Conservation (phyloP, 2,888 invertebrate genomes). For the Leptinotarsa haldemani region DNA sequence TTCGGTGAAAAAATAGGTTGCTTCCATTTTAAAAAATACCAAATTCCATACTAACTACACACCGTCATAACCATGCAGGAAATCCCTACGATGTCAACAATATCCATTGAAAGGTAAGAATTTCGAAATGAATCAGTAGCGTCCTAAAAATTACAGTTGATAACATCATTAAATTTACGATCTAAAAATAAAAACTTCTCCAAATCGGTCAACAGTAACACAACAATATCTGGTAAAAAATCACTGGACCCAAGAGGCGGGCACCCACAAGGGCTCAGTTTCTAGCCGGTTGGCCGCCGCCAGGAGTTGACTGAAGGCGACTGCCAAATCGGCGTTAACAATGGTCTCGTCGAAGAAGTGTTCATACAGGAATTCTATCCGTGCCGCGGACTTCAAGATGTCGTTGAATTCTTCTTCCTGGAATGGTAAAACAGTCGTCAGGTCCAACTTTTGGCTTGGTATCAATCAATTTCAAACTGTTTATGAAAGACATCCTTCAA, state of each 20-base stretch:
- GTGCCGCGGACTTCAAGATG: conserved; percentile 85
- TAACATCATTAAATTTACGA: conserved; percentile 41
- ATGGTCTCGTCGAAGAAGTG: conserved; percentile 95
- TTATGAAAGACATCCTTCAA: too few relatives aligned
- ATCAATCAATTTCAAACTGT: too few relatives aligned
- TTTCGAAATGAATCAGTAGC: conserved; percentile 10
- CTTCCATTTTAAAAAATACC: background rate
- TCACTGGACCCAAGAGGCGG: conserved; percentile 91
- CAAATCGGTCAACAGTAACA: conserved; percentile 34
- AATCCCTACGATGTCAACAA: background rate
- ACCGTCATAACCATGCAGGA: too few relatives aligned
- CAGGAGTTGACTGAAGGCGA: conserved; percentile 87
- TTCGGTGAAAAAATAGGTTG: too few relatives aligned
- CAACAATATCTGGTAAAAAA: conserved; percentile 17
- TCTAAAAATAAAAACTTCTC: conserved; percentile 46
- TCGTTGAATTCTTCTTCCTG: conserved; percentile 93
- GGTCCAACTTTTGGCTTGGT: background rate
- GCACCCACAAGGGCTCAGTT: conserved; percentile 95
- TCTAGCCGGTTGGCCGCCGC: conserved; percentile 86
- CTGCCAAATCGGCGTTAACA: conserved; percentile 89
- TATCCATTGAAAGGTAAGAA: background rate
- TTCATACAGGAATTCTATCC: conserved; percentile 92
- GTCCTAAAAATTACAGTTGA: conserved; percentile 26
- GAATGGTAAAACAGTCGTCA: conserved; percentile 51
- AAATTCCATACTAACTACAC: background rate